These are phyloP conservation scores for Megaceryle maxima DNA, from an alignment of 2,113 vertebrate species.

Conservation along the genomic window DNA sequence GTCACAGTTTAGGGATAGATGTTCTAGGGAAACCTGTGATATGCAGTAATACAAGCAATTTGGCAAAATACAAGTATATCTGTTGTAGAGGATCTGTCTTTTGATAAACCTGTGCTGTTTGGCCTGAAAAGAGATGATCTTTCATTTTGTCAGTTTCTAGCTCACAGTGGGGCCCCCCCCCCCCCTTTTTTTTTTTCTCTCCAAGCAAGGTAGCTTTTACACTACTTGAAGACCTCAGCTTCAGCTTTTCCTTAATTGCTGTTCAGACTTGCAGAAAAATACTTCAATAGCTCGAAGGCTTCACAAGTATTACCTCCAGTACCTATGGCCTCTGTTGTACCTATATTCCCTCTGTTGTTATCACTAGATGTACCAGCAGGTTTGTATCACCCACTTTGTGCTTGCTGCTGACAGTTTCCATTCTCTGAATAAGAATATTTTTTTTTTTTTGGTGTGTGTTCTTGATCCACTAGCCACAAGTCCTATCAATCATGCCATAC, in stretches of 20 bases:
- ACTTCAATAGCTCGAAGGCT: neutral
- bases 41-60: neutral
- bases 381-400: neutral
- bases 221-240: neutral
- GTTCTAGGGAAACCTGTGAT: neutral
- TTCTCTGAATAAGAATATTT: neutral
- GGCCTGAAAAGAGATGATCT: neutral
- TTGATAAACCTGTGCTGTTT: neutral
- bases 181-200: neutral
- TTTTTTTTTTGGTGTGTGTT: neutral
- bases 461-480: neutral
- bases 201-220: neutral
- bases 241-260: neutral
- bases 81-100: neutral
- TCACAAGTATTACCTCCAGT: neutral
- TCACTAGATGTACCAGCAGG: neutral
- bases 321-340: neutral
- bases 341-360: neutral
- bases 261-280: neutral
- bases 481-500: accelerated
- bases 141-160: neutral
- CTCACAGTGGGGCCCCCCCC: neutral
- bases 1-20: neutral
- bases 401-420: neutral
- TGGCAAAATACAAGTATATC: neutral